Conservation (phyloP, 2,113 vertebrate species). For the Phalacrocorax brasilianus region DNA sequence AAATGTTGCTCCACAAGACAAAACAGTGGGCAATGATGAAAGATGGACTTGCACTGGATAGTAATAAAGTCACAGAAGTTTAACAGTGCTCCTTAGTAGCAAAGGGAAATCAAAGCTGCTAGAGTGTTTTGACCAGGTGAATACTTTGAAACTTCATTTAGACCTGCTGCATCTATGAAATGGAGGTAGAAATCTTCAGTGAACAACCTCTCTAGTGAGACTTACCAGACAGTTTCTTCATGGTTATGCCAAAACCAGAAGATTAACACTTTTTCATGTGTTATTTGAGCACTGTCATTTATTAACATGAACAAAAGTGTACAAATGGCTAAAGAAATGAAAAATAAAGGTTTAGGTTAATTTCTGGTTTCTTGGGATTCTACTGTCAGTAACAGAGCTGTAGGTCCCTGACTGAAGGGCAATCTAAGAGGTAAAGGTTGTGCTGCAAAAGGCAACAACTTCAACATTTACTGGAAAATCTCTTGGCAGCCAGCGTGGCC, state of each 20-base stretch:
- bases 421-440: background rate
- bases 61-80: background rate
- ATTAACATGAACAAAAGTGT: background rate
- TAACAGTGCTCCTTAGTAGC: background rate
- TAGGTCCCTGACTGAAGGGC: background rate
- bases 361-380: background rate
- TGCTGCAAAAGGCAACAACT: background rate
- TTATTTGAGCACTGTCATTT: background rate
- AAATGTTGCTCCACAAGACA: background rate
- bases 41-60: background rate
- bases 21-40: background rate
- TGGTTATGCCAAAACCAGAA: background rate
- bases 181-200: background rate
- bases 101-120: background rate
- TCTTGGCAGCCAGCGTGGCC: background rate
- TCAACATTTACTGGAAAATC: slow-evolving; percentile 45
- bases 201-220: background rate
- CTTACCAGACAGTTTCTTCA: background rate
- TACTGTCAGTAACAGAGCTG: background rate
- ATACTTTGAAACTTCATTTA: background rate
- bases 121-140: background rate
- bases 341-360: background rate
- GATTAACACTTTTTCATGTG: background rate
- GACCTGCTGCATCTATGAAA: background rate
- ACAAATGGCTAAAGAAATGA: background rate